These are phyloP conservation scores for Cheilosia scutellata DNA, from an alignment of 2,888 invertebrate species.

Conservation along the genomic window DNA sequence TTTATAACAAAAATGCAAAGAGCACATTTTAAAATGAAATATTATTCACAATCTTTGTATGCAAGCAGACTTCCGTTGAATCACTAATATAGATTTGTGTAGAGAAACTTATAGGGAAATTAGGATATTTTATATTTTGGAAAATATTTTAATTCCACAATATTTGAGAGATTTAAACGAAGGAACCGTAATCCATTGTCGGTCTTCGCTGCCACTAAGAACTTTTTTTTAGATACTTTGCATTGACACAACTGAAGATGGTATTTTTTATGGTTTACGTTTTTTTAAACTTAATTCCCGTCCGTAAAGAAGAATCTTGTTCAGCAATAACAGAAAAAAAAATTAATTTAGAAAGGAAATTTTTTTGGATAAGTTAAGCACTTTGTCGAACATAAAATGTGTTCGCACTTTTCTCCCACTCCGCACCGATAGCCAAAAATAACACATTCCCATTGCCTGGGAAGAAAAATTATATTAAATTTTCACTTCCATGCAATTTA, in stretches of 20 bases:
- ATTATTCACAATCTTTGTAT: too few relatives aligned
- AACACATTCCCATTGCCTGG: slow-evolving; percentile 74
- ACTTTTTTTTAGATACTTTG: neutral
- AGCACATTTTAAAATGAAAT: slow-evolving; percentile 33
- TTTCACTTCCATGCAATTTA: neutral
- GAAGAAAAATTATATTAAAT: slow-evolving; percentile 61
- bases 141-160: neutral
- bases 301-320: neutral
- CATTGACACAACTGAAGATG: neutral
- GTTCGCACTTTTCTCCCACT: slow-evolving; percentile 47
- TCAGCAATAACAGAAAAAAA: neutral
- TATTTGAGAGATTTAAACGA: neutral
- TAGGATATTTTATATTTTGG: too few relatives aligned
- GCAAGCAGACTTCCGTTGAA: too few relatives aligned
- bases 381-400: slow-evolving; percentile 44
- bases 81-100: too few relatives aligned
- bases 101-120: too few relatives aligned
- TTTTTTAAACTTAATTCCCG: neutral
- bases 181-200: slow-evolving; percentile 66
- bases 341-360: neutral
- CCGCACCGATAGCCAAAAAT: slow-evolving; percentile 71
- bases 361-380: slow-evolving; percentile 13
- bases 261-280: neutral
- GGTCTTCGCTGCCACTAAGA: slow-evolving; percentile 21
- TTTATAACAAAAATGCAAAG: slow-evolving; percentile 38